Evolutionary conservation across 2,113 vertebrate genomes (phyloP), one percentile per base, ranked within the genome.

Genomic region (Rhabdornis inornatus): DNA sequence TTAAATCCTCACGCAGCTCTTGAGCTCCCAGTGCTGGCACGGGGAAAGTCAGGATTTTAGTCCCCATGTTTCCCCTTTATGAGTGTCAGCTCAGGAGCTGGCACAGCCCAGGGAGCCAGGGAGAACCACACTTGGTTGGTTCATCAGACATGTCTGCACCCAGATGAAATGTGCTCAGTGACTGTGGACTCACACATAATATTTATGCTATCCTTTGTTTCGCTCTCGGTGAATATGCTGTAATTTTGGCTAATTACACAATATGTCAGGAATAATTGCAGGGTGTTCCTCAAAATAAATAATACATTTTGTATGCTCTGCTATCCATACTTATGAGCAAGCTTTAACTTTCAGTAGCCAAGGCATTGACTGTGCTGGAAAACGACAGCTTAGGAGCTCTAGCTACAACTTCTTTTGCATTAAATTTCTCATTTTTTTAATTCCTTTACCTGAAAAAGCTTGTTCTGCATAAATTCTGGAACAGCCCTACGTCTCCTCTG

Each of bases 171-270:
- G 21, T 2, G 0, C 24, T 80, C 24, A 8, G 39, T 66, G 84
- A 16, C 39, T 89, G 84, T 78, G 79, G 91, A 33, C 66, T 91
- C 64, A 30, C 33, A 31, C 66, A 42, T 82, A 85, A 70, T 92
- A 70, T 85, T 92, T 94, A 66, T 74, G 50, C 87, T 63, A 25
- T 56, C 50, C 24, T 94, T 85, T 79, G 71, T 93, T 95, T 95
- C 52, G 0, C 50, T 95, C 66, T 95, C 10, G 6, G 82, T 95
- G 87, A 91, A 90, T 93, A 88, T 89, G 89, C 90, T 94, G 75
- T 88, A 90, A 95, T 97, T 95, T 89, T 95, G 75, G 71, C 70
- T 94, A 85, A 95, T 96, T 97, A 70, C 85, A 92, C 93, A 95
- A 94, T 94, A 88, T 69, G 87, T 94, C 95, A 81, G 60, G 90